Conservation (phyloP, 2,113 vertebrate genomes). For the Rhegmatorhina hoffmannsi region DNA sequence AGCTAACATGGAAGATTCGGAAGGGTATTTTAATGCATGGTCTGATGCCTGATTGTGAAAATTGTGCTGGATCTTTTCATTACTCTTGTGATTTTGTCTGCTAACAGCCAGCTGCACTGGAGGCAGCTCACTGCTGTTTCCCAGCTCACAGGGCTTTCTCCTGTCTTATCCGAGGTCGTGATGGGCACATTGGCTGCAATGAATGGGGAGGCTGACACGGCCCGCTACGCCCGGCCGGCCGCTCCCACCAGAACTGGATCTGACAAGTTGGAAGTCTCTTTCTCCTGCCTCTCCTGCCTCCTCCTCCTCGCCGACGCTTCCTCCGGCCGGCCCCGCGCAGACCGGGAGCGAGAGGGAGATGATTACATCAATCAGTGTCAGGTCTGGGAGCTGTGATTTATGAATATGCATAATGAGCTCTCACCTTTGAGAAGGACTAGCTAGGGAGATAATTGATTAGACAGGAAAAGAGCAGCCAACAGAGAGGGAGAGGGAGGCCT, state of each 20-base stretch:
- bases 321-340: constrained; percentile 12
- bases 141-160: neutral
- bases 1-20: neutral
- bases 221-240: neutral
- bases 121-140: neutral
- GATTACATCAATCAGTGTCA: constrained; percentile 82
- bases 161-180: neutral
- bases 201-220: neutral
- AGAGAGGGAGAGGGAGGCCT: constrained; percentile 30
- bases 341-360: constrained; percentile 47
- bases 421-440: constrained; percentile 79
- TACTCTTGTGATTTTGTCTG: neutral
- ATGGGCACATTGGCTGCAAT: neutral
- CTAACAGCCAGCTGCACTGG: fast-evolving
- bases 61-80: neutral
- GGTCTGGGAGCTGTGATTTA: constrained; percentile 75
- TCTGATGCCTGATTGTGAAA: neutral
- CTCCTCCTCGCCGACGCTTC: neutral
- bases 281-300: neutral
- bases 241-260: neutral
- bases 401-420: constrained; percentile 85
- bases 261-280: constrained; percentile 36
- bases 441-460: constrained; percentile 85
- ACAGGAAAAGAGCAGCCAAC: constrained; percentile 78
- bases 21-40: neutral